Evolutionary conservation across 2,797 vertebrate species (phyloP), one percentile per base, ranked within the genome.

Genomic region (Halcyon badia): DNA sequence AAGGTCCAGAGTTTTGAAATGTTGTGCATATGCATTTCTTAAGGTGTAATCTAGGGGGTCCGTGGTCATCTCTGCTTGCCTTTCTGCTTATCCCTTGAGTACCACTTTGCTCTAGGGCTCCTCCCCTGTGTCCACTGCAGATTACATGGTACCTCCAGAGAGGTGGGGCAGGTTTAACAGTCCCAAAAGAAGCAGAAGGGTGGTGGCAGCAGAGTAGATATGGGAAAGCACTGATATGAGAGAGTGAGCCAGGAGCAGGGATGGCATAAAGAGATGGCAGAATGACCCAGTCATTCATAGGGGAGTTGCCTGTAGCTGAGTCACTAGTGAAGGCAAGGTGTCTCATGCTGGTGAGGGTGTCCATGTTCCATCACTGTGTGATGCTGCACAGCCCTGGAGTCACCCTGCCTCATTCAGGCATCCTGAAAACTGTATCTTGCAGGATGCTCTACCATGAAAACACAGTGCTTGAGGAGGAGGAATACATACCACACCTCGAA

Each of bases 91-190:
- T 89, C 62, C 94, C 28, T 41, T 65, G 8, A 57, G 31, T 90
- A 83, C 78, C 64, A 52, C 69, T 83, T 84, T 1, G 4, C 82
- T 52, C 44, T 16, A 73, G 86, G 73, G 18, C 73, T 95, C 51
- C 78, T 94, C 73, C 73, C 70, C 62, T 42, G 62, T 94, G 95
- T 94, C 91, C 66, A 65, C 33, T 61, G 77, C 49, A 96, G 93
- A 96, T 96, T 96, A 96, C n/a, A 3, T 57, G 69, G 37, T 88
- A 85, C 91, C 49, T 91, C 87, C 46, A 49, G 61, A 76, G 83
- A 91, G 93, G 91, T 88, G 85, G 93, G 91, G 91, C 79, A 83
- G 33, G 65, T 71, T 88, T 86, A 72, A 83, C 85, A 97, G 87
- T 41, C 71, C 79, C 71, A 52, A 80, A 87, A 91, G 60, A 48